phyloP scores from a whole-genome alignment of 2,113 vertebrate species.

The Chaetodon auriga region DNA sequence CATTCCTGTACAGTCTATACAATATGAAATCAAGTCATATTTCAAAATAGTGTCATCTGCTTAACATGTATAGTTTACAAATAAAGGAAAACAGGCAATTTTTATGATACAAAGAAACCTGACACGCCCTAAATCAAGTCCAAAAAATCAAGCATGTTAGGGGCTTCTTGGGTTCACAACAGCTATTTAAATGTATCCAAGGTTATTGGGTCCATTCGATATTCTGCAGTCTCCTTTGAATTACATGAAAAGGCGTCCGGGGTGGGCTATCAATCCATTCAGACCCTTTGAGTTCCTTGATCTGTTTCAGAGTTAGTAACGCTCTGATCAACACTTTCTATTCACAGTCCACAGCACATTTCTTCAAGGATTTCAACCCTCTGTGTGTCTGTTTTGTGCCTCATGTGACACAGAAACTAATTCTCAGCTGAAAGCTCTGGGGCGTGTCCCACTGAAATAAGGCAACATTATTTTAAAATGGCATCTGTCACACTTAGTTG shows the following conservation, averaged over 20 bases:
- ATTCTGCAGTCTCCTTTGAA: slow-evolving; percentile 70
- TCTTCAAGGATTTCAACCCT: slow-evolving; percentile 60
- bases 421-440: slow-evolving; percentile 69
- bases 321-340: slow-evolving; percentile 61
- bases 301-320: slow-evolving; percentile 68
- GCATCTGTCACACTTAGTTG: slow-evolving; percentile 73
- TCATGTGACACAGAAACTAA: slow-evolving; percentile 60
- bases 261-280: slow-evolving; percentile 65
- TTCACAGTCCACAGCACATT: slow-evolving; percentile 64
- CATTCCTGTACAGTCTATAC: slow-evolving; percentile 82
- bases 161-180: slow-evolving; percentile 75
- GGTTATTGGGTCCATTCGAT: slow-evolving; percentile 62
- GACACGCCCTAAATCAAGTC: slow-evolving; percentile 79
- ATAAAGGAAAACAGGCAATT: slow-evolving; percentile 83
- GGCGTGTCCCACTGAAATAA: slow-evolving; percentile 79
- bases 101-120: slow-evolving; percentile 82
- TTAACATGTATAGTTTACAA: slow-evolving; percentile 83
- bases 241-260: slow-evolving; percentile 73
- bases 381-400: slow-evolving; percentile 59
- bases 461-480: slow-evolving; percentile 83
- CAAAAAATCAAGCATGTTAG: slow-evolving; percentile 79
- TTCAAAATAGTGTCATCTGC: slow-evolving; percentile 86
- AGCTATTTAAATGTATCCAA: slow-evolving; percentile 75
- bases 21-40: slow-evolving; percentile 85
- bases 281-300: slow-evolving; percentile 71